Evolutionary conservation across 2,797 vertebrate species (phyloP).

Genomic region (Notolepis coatsorum): DNA sequence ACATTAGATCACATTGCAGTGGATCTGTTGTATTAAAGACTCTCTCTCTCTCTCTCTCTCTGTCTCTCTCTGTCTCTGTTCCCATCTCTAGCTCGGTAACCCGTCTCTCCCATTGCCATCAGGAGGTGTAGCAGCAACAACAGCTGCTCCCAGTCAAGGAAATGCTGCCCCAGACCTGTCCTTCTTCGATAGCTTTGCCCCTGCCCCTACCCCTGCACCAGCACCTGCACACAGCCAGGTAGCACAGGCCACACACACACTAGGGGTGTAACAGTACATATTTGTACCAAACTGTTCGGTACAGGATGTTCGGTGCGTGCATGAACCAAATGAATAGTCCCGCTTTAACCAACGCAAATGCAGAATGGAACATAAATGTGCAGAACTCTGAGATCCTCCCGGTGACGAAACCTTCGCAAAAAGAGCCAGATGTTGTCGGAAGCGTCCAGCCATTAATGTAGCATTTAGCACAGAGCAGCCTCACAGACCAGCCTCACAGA

Average conservation of each 20-base stretch:
- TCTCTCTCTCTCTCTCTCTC: constrained; percentile 1
- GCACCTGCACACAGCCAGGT: constrained; percentile 74
- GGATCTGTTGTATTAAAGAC: constrained; percentile 3
- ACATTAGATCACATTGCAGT: constrained; percentile 34
- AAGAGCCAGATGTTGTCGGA: too few relatives aligned
- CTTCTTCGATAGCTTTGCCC: constrained; percentile 79
- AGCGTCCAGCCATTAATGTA: too few relatives aligned
- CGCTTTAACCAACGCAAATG: too few relatives aligned
- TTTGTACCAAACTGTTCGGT: too few relatives aligned
- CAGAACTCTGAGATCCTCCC: too few relatives aligned
- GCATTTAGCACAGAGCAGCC: too few relatives aligned
- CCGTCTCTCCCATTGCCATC: constrained; percentile 30
- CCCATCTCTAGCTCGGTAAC: constrained; percentile 47
- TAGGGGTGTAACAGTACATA: too few relatives aligned
- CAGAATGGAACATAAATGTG: too few relatives aligned
- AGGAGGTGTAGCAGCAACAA: constrained; percentile 37
- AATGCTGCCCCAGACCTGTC: constrained; percentile 72
- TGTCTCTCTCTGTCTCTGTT: neutral
- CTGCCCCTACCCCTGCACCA: constrained; percentile 60
- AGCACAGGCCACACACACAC: constrained; percentile 19
- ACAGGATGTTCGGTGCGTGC: too few relatives aligned
- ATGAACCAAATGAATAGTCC: too few relatives aligned
- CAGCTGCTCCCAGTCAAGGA: constrained; percentile 45
- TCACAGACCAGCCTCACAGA: too few relatives aligned
- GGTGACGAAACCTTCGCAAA: too few relatives aligned